Conservation (phyloP, 2,888 invertebrate species). For the Silvanus unidentatus region DNA sequence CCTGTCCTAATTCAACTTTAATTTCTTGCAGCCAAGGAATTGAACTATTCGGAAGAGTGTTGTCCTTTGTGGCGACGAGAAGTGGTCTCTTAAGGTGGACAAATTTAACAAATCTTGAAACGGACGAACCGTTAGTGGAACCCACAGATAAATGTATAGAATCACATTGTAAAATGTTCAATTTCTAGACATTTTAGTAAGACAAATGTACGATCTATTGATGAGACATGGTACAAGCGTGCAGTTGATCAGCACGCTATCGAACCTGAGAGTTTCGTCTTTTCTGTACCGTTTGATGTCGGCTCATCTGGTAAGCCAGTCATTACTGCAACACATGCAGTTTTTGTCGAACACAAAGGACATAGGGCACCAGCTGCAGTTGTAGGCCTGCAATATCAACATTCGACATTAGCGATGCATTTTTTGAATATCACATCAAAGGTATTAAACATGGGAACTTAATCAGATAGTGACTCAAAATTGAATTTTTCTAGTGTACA, state of each 20-base stretch:
- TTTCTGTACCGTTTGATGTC: constrained; percentile 77
- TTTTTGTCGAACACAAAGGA: constrained; percentile 77
- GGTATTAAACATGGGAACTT: constrained; percentile 48
- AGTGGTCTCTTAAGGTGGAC: constrained; percentile 86
- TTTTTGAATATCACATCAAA: constrained; percentile 81
- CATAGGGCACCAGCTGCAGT: constrained; percentile 85
- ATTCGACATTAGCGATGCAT: constrained; percentile 74
- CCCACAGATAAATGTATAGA: neutral
- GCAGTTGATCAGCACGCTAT: constrained; percentile 85
- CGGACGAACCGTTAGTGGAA: constrained; percentile 63
- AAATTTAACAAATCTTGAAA: constrained; percentile 46
- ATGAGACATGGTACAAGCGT: constrained; percentile 84
- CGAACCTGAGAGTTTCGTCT: constrained; percentile 86
- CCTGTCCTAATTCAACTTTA: too few relatives aligned
- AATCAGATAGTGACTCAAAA: constrained; percentile 5
- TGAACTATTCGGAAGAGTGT: constrained; percentile 77
- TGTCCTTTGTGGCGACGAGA: constrained; percentile 84
- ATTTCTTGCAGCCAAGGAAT: constrained; percentile 72
- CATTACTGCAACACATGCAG: constrained; percentile 86
- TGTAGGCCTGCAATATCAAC: constrained; percentile 84
- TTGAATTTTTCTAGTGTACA: constrained; percentile 52
- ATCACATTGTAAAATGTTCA: neutral
- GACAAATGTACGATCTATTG: constrained; percentile 72
- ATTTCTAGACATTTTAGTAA: constrained; percentile 71
- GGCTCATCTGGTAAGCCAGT: constrained; percentile 53